A percentile compares a stretch with the other conserved stretches of the same genome.
Evolutionary conservation across 1,140 invertebrate genomes (phyloP).

Genomic region (Zaprionus africanus): DNA sequence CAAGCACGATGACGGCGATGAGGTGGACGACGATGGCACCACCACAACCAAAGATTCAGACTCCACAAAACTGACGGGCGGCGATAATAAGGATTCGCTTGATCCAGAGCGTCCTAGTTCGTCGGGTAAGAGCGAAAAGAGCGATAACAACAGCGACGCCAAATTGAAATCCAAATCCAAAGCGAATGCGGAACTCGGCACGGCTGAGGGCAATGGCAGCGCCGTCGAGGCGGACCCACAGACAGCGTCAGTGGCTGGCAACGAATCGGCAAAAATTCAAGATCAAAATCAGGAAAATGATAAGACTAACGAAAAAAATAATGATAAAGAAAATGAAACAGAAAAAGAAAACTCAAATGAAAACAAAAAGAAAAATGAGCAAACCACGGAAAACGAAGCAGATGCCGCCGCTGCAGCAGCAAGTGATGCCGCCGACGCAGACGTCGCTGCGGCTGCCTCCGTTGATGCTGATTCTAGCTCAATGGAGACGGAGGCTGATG

Average conservation of each 20-base stretch:
- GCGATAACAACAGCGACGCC: conserved; percentile 39
- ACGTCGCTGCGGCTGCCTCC: background rate
- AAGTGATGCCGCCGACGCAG: conserved; percentile 3
- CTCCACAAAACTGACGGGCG: conserved; percentile 74
- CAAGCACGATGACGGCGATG: conserved; percentile 83
- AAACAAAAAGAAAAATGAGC: conserved; percentile 31
- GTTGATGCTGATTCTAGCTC: conserved; percentile 45
- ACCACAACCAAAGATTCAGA: conserved; percentile 84
- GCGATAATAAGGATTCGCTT: conserved; percentile 80
- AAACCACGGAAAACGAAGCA: conserved; percentile 31
- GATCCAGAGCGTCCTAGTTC: conserved; percentile 84
- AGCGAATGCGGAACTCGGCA: conserved; percentile 44
- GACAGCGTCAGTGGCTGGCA: conserved; percentile 39
- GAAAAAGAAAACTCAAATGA: conserved; percentile 35
- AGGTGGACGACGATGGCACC: conserved; percentile 83
- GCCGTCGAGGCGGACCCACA: conserved; percentile 55
- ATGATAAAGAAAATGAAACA: conserved; percentile 30
- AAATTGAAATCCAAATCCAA: conserved; percentile 48
- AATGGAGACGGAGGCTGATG: conserved; percentile 1
- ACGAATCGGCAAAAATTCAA: conserved; percentile 64
- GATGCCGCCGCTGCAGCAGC: conserved; percentile 21
- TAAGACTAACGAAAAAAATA: conserved; percentile 15
- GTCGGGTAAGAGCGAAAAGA: conserved; percentile 84
- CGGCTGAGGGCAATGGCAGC: conserved; percentile 67
- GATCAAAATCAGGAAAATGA: conserved; percentile 30